phyloP scores from a whole-genome alignment of 2,797 vertebrate genomes.

The Podarcis siculus region DNA sequence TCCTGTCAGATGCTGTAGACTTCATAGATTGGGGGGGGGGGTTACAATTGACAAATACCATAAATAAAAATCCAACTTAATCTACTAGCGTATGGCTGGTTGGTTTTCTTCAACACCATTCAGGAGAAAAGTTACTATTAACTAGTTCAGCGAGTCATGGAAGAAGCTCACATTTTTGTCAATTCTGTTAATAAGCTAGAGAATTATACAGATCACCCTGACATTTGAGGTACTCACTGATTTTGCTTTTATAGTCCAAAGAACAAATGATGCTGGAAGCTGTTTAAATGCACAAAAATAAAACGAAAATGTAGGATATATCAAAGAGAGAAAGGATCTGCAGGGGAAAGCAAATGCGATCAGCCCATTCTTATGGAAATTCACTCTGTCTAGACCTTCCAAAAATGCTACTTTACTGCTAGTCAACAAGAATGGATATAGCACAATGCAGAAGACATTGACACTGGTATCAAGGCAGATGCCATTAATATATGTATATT shows the following conservation, averaged over 20 bases:
- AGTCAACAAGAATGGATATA: slow-evolving; percentile 35
- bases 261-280: slow-evolving; percentile 54
- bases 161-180: slow-evolving; percentile 54
- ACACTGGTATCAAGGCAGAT: slow-evolving; percentile 50
- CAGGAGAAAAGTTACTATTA: slow-evolving; percentile 69
- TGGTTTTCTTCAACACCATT: neutral
- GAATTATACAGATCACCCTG: slow-evolving; percentile 26
- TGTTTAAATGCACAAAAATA: slow-evolving; percentile 41
- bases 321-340: slow-evolving; percentile 16
- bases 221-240: neutral
- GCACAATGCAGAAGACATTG: slow-evolving; percentile 49
- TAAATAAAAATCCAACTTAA: neutral
- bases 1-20: neutral
- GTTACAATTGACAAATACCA: neutral
- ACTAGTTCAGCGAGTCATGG: slow-evolving; percentile 36
- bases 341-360: neutral
- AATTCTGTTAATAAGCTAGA: slow-evolving; percentile 68
- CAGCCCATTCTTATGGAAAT: slow-evolving; percentile 53
- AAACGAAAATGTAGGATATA: slow-evolving; percentile 51
- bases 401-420: slow-evolving; percentile 36
- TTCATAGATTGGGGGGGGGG: too few relatives aligned
- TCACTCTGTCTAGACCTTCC: slow-evolving; percentile 48
- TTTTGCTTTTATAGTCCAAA: slow-evolving; percentile 31
- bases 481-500: slow-evolving; percentile 47
- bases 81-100: neutral